phyloP scores from a whole-genome alignment of 1,140 invertebrate species.

The Cecropterus lyciades region DNA sequence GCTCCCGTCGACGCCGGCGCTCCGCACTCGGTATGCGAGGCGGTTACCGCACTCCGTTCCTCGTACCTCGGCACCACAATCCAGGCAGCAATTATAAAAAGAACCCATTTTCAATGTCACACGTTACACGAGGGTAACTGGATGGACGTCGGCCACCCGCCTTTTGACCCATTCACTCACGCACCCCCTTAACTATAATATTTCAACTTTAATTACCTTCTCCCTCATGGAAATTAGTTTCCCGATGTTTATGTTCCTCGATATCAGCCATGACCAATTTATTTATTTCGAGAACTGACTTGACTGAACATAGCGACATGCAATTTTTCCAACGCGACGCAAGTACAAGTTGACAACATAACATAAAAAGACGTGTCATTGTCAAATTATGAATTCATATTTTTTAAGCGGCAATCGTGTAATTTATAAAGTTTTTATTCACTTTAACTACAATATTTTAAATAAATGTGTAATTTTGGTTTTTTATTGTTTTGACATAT shows the following conservation, averaged over 20 bases:
- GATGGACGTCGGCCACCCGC: slow-evolving; percentile 52
- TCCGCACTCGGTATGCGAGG: slow-evolving; percentile 57
- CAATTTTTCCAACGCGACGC: slow-evolving; percentile 82
- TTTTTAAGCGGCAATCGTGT: no score
- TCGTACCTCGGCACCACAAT: slow-evolving; percentile 73
- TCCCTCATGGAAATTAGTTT: slow-evolving; percentile 78
- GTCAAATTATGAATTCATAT: slow-evolving; percentile 41
- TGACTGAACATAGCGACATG: slow-evolving; percentile 80
- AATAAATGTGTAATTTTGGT: no score
- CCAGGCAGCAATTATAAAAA: slow-evolving; percentile 83
- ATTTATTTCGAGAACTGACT: slow-evolving; percentile 80
- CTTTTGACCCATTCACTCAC: slow-evolving; percentile 59
- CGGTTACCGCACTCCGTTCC: slow-evolving; percentile 58
- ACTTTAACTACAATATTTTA: no score
- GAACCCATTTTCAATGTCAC: slow-evolving; percentile 82
- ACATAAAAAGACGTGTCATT: slow-evolving; percentile 64
- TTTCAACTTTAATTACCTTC: slow-evolving; percentile 79
- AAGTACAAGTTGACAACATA: slow-evolving; percentile 59
- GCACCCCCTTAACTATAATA: slow-evolving; percentile 71
- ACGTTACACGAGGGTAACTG: slow-evolving; percentile 75
- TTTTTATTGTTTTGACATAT: no score
- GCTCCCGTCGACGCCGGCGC: slow-evolving; percentile 40
- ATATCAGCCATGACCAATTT: slow-evolving; percentile 81
- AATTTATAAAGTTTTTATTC: no score
- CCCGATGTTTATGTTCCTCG: slow-evolving; percentile 78